A percentile compares a stretch with the other conserved stretches of the same genome.
Conservation (phyloP, 2,888 invertebrate species). For the Leptopilina drosophilae region DNA sequence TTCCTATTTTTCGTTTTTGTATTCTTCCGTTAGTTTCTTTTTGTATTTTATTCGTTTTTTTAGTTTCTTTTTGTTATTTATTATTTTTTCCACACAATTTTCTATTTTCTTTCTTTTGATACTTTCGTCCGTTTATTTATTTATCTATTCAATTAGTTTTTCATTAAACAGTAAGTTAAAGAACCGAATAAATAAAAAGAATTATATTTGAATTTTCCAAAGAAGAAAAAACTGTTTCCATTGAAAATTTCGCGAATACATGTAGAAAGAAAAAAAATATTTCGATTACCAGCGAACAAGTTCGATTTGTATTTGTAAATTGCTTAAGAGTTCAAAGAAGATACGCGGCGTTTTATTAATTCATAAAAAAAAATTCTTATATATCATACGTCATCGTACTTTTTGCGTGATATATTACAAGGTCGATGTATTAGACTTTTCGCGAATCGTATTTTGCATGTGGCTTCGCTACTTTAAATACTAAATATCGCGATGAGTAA, state of each 20-base stretch:
- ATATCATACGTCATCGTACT: slow-evolving; percentile 35
- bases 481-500: slow-evolving; percentile 27
- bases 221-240: not conserved
- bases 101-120: no score
- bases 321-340: slow-evolving; percentile 37
- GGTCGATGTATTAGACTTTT: slow-evolving; percentile 37
- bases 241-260: slow-evolving; percentile 3
- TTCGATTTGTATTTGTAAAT: slow-evolving; percentile 14
- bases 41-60: no score
- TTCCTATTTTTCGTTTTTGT: no score
- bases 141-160: no score
- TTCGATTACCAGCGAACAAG: not conserved
- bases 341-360: slow-evolving; percentile 28
- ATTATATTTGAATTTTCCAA: not conserved
- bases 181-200: no score
- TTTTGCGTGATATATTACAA: slow-evolving; percentile 37
- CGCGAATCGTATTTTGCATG: slow-evolving; percentile 35
- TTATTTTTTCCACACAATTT: no score
- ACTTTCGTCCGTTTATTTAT: no score
- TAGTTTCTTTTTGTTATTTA: no score
- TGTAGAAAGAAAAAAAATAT: no score
- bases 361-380: slow-evolving; percentile 19
- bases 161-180: no score
- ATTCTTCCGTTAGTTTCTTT: no score
- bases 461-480: slow-evolving; percentile 21